Evolutionary conservation across 2,797 vertebrate species (phyloP), one percentile per base, ranked within the genome.

Genomic region (Odontamblyopus lacepedii): DNA sequence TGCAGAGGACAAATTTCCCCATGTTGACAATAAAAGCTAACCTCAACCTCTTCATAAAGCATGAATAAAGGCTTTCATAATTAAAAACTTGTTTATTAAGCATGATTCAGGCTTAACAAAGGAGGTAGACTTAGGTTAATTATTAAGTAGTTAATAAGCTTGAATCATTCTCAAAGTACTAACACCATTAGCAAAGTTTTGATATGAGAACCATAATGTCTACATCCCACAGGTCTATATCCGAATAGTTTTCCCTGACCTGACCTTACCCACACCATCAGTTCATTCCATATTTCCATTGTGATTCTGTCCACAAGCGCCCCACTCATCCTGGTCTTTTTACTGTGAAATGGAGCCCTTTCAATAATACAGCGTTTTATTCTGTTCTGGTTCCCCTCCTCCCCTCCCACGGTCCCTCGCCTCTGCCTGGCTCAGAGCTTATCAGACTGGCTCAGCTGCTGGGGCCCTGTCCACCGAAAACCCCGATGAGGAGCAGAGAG

Each of bases 391-490:
- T 70, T 53, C 53, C 71, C 65, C 62, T 19, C 60, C 12, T 16
- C 60, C 30, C 15, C 59, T 32, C 29, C 59, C 15, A 16, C 27
- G 1, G 12, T 6, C 27, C 61, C 61, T n/a, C 6, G 59, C 76
- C 80, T 74, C 61, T 83, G 74, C 83, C 74, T 84, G 87, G 87
- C 90, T 85, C 78, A 70, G 76, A 83, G 90, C 87, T 90, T 91
- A 90, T 91, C 90, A 86, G 81, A 80, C 83, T 83, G 81, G 78
- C 76, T 89, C 88, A 91, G 89, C 89, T 90, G 89, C 78, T 80
- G 83, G 82, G 79, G 66, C 69, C 65, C 84, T 71, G 86, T 91
- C 89, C 85, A 75, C 81, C 82, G 84, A 89, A 87, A 85, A 71
- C 76, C 83, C 70, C 50, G 75, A 50, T 71, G 56, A 70, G 50